phyloP scores from a whole-genome alignment of 2,888 invertebrate species.

The Idaea aversata region DNA sequence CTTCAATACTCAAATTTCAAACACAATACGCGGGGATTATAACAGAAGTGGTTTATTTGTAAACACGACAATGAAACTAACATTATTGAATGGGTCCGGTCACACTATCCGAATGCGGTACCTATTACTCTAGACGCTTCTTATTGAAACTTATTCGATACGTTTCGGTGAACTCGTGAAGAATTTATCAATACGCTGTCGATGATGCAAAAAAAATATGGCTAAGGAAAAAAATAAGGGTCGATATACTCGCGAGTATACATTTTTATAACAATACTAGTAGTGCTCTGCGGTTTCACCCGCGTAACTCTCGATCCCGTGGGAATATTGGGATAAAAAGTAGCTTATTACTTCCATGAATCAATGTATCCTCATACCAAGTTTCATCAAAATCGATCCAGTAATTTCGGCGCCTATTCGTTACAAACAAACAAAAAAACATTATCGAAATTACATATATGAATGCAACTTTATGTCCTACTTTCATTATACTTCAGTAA shows the following conservation, averaged over 20 bases:
- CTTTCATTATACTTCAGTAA: background rate
- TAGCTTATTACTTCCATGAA: no score
- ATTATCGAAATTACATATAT: no score
- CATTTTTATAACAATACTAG: background rate
- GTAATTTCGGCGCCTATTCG: no score
- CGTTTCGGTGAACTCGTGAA: conserved; percentile 69
- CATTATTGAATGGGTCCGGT: conserved; percentile 59
- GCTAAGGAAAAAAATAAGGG: conserved; percentile 26
- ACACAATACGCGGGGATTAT: conserved; percentile 73
- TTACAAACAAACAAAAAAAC: no score
- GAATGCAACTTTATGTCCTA: background rate
- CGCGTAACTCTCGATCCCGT: no score
- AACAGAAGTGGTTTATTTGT: conserved; percentile 77
- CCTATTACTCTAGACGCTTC: conserved; percentile 65
- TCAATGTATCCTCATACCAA: no score
- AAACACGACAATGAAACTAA: conserved; percentile 72
- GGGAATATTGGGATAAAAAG: no score
- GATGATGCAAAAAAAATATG: conserved; percentile 42
- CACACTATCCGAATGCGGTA: conserved; percentile 54
- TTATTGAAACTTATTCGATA: conserved; percentile 68
- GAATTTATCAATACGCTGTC: conserved; percentile 50
- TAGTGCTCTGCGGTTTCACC: no score
- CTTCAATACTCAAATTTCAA: conserved; percentile 68
- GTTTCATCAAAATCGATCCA: no score
- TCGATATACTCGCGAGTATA: conserved; percentile 8